These are phyloP conservation scores for Tigriopus californicus DNA, from an alignment of 2,888 invertebrate species.

Conservation along the genomic window DNA sequence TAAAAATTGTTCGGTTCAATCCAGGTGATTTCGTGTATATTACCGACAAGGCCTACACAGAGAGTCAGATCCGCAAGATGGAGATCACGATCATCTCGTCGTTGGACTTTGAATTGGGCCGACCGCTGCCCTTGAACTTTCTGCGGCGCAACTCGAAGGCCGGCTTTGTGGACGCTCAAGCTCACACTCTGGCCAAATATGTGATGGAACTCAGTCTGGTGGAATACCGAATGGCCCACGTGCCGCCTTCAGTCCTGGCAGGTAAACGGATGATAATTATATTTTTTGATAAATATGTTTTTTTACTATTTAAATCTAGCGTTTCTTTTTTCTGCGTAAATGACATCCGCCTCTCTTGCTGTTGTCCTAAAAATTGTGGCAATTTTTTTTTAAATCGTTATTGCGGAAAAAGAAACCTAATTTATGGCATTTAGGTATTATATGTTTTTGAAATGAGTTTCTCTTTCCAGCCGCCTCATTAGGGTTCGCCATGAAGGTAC, in stretches of 20 bases:
- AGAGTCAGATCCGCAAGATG: constrained; percentile 56
- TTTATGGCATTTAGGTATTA: no score
- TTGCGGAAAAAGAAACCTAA: no score
- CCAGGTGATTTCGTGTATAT: constrained; percentile 80
- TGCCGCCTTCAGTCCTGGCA: constrained; percentile 62
- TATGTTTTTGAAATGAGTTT: no score
- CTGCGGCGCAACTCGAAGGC: constrained; percentile 35
- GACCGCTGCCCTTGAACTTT: constrained; percentile 74
- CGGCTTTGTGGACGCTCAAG: constrained; percentile 28
- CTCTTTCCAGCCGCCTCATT: constrained; percentile 42
- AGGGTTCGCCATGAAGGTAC: constrained; percentile 42
- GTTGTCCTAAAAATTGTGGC: no score
- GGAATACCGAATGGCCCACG: constrained; percentile 53
- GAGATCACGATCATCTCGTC: constrained; percentile 56
- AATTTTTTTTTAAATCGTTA: no score
- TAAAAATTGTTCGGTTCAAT: no score
- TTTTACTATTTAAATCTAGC: no score
- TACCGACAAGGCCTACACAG: constrained; percentile 66
- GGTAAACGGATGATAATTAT: no score
- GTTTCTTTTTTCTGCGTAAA: no score
- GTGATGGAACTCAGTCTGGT: constrained; percentile 64
- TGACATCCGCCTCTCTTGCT: no score
- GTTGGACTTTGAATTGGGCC: constrained; percentile 59
- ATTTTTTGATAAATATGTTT: no score
- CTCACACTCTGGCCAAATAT: constrained; percentile 72